Conservation (phyloP, 2,888 invertebrate genomes). For the Leucoptera coffeella region DNA sequence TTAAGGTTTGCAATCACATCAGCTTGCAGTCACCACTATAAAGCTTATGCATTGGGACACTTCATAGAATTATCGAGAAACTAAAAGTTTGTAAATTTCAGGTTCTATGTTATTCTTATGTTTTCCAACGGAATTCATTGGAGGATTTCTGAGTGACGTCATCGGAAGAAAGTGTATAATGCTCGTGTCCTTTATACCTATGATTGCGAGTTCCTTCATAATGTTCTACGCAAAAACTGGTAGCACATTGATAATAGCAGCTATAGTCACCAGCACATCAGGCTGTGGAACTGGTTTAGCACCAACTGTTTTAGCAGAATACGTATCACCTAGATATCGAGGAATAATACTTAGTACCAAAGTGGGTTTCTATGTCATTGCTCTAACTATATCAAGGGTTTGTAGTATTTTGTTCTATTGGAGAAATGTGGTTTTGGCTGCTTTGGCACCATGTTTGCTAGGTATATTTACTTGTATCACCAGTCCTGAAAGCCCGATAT, state of each 20-base stretch:
- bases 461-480: background rate
- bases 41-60: too few species aligned
- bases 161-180: background rate
- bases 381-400: background rate
- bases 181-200: background rate
- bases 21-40: too few species aligned
- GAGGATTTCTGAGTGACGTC: too few species aligned
- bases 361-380: background rate
- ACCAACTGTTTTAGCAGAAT: background rate
- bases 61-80: too few species aligned
- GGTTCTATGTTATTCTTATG: too few species aligned
- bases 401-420: background rate
- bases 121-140: too few species aligned
- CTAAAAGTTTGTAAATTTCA: too few species aligned
- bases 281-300: background rate
- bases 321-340: background rate
- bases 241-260: background rate
- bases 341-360: background rate
- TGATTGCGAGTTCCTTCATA: background rate
- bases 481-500: conserved; percentile 1
- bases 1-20: too few species aligned
- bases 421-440: background rate
- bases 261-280: background rate
- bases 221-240: background rate
- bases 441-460: too few species aligned